phyloP scores from a whole-genome alignment of 2,113 vertebrate species.

The Oxyruncus cristatus region DNA sequence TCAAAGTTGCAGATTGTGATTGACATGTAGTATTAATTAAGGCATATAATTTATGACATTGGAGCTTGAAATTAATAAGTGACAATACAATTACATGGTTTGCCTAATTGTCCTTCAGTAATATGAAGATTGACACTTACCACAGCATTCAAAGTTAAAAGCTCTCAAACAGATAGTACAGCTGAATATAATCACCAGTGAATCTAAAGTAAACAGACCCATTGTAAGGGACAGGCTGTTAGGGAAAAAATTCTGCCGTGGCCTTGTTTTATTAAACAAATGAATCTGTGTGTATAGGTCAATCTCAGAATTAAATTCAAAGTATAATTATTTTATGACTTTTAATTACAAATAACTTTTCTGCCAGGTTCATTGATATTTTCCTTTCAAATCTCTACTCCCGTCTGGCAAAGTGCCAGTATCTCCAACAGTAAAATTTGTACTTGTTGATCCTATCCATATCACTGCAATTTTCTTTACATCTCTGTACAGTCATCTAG shows the following conservation, averaged over 20 bases:
- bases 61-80: slow-evolving; percentile 81
- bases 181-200: slow-evolving; percentile 55
- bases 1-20: slow-evolving; percentile 71
- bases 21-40: slow-evolving; percentile 78
- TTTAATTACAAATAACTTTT: not conserved
- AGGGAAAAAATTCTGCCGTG: not conserved
- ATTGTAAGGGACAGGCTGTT: not conserved
- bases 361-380: not conserved
- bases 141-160: slow-evolving; percentile 58
- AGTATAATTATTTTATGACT: not conserved
- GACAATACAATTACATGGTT: slow-evolving; percentile 78
- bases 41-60: slow-evolving; percentile 78
- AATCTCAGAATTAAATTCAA: slow-evolving; percentile 8
- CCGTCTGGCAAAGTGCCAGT: not conserved
- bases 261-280: slow-evolving; percentile 5
- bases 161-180: slow-evolving; percentile 63
- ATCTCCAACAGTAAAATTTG: not conserved
- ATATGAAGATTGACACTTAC: slow-evolving; percentile 71
- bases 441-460: not conserved
- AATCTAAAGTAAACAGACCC: slow-evolving; percentile 32
- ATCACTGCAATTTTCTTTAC: not conserved
- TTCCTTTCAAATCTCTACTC: not conserved
- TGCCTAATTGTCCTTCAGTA: slow-evolving; percentile 78
- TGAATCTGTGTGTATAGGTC: not conserved
- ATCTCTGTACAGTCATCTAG: not conserved